A percentile compares a stretch with the other conserved stretches of the same genome.
phyloP scores from a whole-genome alignment of 2,888 invertebrate genomes.

The Calephelis perditalis region DNA sequence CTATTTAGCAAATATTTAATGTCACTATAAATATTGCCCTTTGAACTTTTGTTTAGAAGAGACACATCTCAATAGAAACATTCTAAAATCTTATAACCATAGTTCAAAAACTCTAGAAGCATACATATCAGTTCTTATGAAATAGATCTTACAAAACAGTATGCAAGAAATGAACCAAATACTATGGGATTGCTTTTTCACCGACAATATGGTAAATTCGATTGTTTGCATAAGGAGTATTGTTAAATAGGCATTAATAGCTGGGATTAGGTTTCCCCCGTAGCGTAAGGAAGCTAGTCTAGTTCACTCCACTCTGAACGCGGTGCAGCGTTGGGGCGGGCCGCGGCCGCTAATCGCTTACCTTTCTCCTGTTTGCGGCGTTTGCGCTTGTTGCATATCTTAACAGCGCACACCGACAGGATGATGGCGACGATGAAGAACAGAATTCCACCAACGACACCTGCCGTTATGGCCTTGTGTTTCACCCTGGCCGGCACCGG shows the following conservation, averaged over 20 bases:
- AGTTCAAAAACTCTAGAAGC: too few relatives aligned
- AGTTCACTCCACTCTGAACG: constrained; percentile 18
- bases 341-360: constrained; percentile 68
- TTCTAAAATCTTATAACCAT: too few relatives aligned
- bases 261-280: neutral
- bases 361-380: constrained; percentile 99
- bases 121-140: neutral
- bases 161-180: neutral
- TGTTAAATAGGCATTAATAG: constrained; percentile 6
- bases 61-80: too few relatives aligned
- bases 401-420: constrained; percentile 97
- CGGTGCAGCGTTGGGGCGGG: constrained; percentile 39
- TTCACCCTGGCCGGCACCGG: constrained; percentile 94
- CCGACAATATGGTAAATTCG: constrained; percentile 53
- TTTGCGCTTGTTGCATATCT: constrained; percentile 98
- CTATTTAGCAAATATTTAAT: too few relatives aligned
- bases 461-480: constrained; percentile 97
- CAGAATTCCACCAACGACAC: constrained; percentile 96
- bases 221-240: neutral
- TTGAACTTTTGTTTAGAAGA: too few relatives aligned
- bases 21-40: too few relatives aligned
- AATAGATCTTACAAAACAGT: neutral
- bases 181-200: constrained; percentile 38
- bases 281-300: constrained; percentile 17
- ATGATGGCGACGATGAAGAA: constrained; percentile 99